Percentiles rank a stretch among this genome's conserved stretches.
Evolutionary conservation across 2,888 invertebrate species (phyloP).

Genomic region (Leptinotarsa juncta): DNA sequence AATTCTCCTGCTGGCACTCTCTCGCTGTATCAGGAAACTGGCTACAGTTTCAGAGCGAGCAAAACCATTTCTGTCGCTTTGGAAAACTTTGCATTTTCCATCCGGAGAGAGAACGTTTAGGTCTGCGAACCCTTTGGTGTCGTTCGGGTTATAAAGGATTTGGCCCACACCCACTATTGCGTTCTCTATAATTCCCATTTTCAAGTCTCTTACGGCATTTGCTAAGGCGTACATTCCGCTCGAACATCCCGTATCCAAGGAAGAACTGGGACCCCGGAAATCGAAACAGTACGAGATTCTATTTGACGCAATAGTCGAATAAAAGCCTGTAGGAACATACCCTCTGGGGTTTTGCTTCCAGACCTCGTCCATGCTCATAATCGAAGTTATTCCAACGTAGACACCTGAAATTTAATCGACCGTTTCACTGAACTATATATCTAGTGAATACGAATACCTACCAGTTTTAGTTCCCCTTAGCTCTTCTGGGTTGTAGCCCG

Average conservation of each 20-base stretch:
- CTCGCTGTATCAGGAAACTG: slow-evolving; percentile 65
- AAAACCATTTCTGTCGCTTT: slow-evolving; percentile 48
- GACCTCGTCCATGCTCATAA: slow-evolving; percentile 25
- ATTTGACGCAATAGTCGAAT: slow-evolving; percentile 44
- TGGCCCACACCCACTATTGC: slow-evolving; percentile 48
- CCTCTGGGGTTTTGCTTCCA: slow-evolving; percentile 39
- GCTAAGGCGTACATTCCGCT: slow-evolving; percentile 48
- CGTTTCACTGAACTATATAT: too few species aligned
- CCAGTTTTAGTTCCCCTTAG: slow-evolving; percentile 51
- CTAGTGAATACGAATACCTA: slow-evolving; percentile 8
- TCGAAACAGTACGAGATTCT: slow-evolving; percentile 52
- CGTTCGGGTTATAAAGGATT: slow-evolving; percentile 46
- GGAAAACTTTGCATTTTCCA: slow-evolving; percentile 40
- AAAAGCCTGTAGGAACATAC: slow-evolving; percentile 41
- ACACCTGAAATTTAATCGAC: slow-evolving; percentile 40
- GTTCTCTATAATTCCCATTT: slow-evolving; percentile 38
- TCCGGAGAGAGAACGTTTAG: slow-evolving; percentile 38
- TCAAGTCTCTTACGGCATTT: slow-evolving; percentile 47
- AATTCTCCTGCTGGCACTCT: slow-evolving; percentile 63
- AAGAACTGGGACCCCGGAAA: slow-evolving; percentile 52
- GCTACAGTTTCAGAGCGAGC: slow-evolving; percentile 66
- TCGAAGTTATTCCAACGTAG: slow-evolving; percentile 39
- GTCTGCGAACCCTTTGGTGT: slow-evolving; percentile 44
- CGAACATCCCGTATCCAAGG: slow-evolving; percentile 53
- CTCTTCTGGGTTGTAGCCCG: slow-evolving; percentile 52